Evolutionary conservation across 2,888 invertebrate species (phyloP), one percentile per base, ranked within the genome.

Genomic region (Trissonchulus latispiculum): DNA sequence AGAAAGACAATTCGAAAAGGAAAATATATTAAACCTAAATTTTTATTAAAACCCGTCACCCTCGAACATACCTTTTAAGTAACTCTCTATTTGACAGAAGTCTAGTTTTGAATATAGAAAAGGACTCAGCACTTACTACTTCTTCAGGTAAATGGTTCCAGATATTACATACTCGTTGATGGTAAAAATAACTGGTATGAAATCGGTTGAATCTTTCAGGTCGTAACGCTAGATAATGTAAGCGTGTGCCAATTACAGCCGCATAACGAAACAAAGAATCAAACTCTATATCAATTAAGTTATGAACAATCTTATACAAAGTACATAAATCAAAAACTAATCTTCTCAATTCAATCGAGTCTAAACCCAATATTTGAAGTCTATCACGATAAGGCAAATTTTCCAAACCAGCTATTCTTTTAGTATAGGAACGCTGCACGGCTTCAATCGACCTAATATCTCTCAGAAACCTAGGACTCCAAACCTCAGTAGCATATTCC

Each of bases 401-500:
- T 32, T 32, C 35, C 8, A 68, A 32, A 8, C 68, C 68, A 68
- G 32, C 15, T 8, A 68, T 68, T 32, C 35, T 2, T 8, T 33
- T 29, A 32, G 68, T 68, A 68, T 32, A 68, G 3, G 15, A 29
- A n/a, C 68, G n/a, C 35, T 68, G 32, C 8, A 68, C 33, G 33
- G n/a, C 32, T 68, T 68, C 68, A 33, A 68, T 33, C 35, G 32
- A 32, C 8, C 18, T 2, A 33, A 68, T 33, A 68, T 68, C 32
- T 3, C 29, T 32, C 31, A 18, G 3, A 68, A 15, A 33, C 15
- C 32, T 29, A 8, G 68, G 68, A 32, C 32, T 68, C 68, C 68
- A 68, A 68, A 68, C 68, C n/a, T n/a, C 32, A 32, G 32, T 32
- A 29, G 29, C n/a, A 32, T 68, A 68, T 32, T 68, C 68, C 18